phyloP scores from a whole-genome alignment of 1,140 invertebrate genomes.

The Drosophila ficusphila region DNA sequence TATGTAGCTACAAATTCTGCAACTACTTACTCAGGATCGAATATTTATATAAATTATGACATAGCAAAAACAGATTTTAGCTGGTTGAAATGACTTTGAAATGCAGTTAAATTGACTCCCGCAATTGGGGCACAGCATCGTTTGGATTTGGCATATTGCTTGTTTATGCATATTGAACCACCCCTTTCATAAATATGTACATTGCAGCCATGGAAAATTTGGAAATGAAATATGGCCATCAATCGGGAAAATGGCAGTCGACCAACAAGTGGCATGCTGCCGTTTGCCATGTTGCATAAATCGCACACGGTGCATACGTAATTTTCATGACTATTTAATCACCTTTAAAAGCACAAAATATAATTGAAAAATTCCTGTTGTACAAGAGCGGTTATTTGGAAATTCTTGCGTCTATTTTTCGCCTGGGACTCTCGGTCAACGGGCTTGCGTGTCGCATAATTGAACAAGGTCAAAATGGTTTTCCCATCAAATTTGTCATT shows the following conservation, averaged over 20 bases:
- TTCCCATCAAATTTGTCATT: slow-evolving; percentile 12
- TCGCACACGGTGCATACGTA: slow-evolving; percentile 23
- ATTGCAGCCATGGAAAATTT: slow-evolving; percentile 31
- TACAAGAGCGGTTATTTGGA: not conserved
- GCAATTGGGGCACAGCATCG: not conserved
- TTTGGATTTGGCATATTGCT: slow-evolving; percentile 26
- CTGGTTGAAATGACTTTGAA: slow-evolving; percentile 18
- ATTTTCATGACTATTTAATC: slow-evolving; percentile 41
- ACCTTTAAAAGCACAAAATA: slow-evolving; percentile 24
- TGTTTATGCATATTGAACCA: slow-evolving; percentile 12
- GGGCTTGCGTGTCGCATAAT: slow-evolving; percentile 13
- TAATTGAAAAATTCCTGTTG: slow-evolving; percentile 4
- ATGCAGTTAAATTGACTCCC: slow-evolving; percentile 14
- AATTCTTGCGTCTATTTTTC: not conserved
- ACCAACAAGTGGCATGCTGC: slow-evolving; percentile 46
- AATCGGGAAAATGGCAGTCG: slow-evolving; percentile 22
- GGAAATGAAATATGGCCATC: slow-evolving; percentile 47
- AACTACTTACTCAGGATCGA: slow-evolving; percentile 26
- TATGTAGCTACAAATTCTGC: slow-evolving; percentile 1
- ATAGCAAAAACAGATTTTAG: not conserved
- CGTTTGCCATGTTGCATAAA: slow-evolving; percentile 10
- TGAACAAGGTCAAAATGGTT: slow-evolving; percentile 21
- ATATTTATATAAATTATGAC: slow-evolving; percentile 40
- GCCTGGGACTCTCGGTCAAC: not conserved
- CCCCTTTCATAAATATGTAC: slow-evolving; percentile 43